These are phyloP conservation scores for Hermatobates lingyangjiaoensis DNA, from an alignment of 1,140 invertebrate genomes.

Conservation along the genomic window DNA sequence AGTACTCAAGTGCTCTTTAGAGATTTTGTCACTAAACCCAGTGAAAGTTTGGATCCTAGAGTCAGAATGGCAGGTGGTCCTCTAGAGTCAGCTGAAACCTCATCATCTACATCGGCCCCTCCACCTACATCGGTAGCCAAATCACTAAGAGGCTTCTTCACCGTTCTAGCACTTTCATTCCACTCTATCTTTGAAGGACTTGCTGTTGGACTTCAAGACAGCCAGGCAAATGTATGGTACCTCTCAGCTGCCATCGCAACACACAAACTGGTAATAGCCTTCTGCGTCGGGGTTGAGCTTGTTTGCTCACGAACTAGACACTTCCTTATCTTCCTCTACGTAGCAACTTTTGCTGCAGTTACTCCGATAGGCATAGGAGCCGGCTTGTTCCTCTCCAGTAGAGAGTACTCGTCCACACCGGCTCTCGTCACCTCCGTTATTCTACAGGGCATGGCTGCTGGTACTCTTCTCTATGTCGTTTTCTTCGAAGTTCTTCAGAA, in stretches of 20 bases:
- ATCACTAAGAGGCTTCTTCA: conserved; percentile 38
- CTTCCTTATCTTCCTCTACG: conserved; percentile 34
- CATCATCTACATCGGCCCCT: conserved; percentile 2
- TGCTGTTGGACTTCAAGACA: conserved; percentile 52
- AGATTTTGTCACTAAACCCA: conserved; percentile 10
- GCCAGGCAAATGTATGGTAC: conserved; percentile 39
- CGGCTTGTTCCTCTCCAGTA: conserved; percentile 30
- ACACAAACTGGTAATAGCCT: conserved; percentile 55
- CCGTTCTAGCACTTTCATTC: conserved; percentile 55
- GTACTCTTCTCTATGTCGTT: conserved; percentile 72
- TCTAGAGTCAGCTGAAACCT: conserved; percentile 4
- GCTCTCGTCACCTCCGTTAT: conserved; percentile 23
- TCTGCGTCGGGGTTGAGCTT: conserved; percentile 44
- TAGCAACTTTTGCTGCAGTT: conserved; percentile 40
- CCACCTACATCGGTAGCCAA: conserved; percentile 18
- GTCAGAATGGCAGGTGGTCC: conserved; percentile 17
- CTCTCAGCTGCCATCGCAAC: conserved; percentile 50
- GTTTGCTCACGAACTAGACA: conserved; percentile 40
- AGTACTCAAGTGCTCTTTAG: conserved; percentile 18
- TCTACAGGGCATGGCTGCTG: conserved; percentile 66
- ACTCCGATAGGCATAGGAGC: conserved; percentile 47
- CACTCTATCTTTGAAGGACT: conserved; percentile 68
- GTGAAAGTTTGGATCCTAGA: conserved; percentile 13
- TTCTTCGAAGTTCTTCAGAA: conserved; percentile 77
- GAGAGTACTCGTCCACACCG: conserved; percentile 24